These are phyloP conservation scores for Drosophila stalkeri DNA, from an alignment of 2,888 invertebrate species.

Conservation along the genomic window DNA sequence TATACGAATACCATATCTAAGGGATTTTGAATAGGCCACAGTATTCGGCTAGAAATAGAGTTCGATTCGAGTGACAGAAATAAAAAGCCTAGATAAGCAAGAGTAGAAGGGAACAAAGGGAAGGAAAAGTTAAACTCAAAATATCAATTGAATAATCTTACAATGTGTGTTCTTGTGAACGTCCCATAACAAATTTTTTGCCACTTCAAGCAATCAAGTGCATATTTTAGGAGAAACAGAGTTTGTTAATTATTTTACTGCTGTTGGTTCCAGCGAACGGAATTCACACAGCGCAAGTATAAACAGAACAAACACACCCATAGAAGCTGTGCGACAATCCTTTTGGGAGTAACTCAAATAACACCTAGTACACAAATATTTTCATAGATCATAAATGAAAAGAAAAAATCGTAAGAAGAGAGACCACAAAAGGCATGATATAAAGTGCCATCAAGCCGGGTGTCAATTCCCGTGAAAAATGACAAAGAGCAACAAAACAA, in stretches of 20 bases:
- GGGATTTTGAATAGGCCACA: conserved; percentile 35
- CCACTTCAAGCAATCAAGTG: neutral
- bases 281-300: conserved; percentile 47
- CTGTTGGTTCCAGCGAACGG: conserved; percentile 40
- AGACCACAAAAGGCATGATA: conserved; percentile 32
- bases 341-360: conserved; percentile 64
- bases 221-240: conserved; percentile 7
- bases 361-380: conserved; percentile 65
- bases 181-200: neutral
- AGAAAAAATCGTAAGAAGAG: conserved; percentile 12
- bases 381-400: conserved; percentile 62
- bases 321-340: conserved; percentile 56
- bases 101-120: neutral
- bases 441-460: conserved; percentile 51
- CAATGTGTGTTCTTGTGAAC: neutral
- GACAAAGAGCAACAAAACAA: conserved; percentile 47
- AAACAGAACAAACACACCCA: conserved; percentile 51
- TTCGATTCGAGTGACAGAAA: neutral
- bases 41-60: conserved; percentile 20
- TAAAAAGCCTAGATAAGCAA: neutral
- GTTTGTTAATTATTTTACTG: conserved; percentile 20
- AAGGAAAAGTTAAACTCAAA: too few species aligned
- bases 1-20: conserved; percentile 39
- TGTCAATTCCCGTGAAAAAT: conserved; percentile 75
- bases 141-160: neutral